Conservation (phyloP, 2,797 vertebrate species). For the Myotis pilosus region DNA sequence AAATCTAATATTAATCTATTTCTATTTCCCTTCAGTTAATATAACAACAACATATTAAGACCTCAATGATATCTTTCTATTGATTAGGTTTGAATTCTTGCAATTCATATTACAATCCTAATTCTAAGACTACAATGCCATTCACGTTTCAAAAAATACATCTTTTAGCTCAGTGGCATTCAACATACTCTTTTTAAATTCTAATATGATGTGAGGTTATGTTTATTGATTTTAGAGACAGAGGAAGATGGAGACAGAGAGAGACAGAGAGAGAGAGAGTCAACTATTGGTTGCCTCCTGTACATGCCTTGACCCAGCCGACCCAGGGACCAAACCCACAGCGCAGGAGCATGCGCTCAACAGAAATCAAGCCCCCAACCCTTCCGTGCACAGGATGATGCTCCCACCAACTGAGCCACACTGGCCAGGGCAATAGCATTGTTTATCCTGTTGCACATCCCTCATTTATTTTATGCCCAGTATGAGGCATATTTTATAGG, state of each 20-base stretch:
- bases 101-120: background rate
- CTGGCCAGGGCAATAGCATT: background rate
- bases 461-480: constrained; percentile 41
- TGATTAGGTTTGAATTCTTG: constrained; percentile 7
- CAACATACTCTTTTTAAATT: background rate
- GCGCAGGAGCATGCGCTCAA: fast-evolving
- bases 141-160: constrained; percentile 55
- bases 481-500: constrained; percentile 38
- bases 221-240: background rate
- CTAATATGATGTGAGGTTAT: background rate
- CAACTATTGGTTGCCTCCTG: background rate
- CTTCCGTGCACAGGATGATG: background rate
- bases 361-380: background rate
- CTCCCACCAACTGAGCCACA: background rate
- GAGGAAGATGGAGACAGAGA: background rate
- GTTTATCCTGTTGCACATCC: background rate
- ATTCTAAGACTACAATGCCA: constrained; percentile 12
- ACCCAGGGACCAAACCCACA: fast-evolving
- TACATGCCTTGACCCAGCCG: fast-evolving
- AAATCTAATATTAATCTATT: background rate
- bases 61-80: background rate
- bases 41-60: background rate
- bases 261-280: background rate
- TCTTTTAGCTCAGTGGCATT: constrained; percentile 40
- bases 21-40: constrained; percentile 10